Percentiles rank a stretch among this genome's conserved stretches.
Conservation (phyloP, 1,140 invertebrate genomes). For the Listronotus bonariensis region DNA sequence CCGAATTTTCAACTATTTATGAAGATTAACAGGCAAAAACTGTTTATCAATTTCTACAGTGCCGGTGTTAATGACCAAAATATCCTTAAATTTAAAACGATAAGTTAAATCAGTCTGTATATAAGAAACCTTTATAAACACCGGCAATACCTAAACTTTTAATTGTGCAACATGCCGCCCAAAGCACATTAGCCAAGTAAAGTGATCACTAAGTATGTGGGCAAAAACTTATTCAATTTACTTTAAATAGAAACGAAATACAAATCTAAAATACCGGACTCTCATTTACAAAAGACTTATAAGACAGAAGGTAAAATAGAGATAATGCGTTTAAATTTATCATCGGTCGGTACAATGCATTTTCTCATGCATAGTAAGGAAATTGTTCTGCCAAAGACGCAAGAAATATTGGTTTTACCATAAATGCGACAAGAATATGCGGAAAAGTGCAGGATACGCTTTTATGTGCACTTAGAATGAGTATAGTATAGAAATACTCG, state of each 20-base stretch:
- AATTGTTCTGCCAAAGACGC: conserved; percentile 26
- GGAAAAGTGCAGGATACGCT: no score
- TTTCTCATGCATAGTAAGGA: conserved; percentile 29
- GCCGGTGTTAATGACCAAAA: no score
- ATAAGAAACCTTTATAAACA: no score
- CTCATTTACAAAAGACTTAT: conserved; percentile 5
- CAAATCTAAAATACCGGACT: conserved; percentile 4
- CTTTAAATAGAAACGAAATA: conserved; percentile 8
- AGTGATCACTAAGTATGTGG: no score
- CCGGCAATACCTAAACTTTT: no score
- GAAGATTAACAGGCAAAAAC: no score
- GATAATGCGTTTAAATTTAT: conserved; percentile 28
- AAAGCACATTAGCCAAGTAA: no score
- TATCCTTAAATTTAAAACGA: no score
- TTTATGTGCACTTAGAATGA: conserved; percentile 16
- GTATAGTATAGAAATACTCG: conserved; percentile 5
- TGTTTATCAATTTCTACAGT: no score
- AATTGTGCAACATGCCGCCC: no score
- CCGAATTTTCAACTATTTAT: no score
- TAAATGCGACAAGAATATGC: conserved; percentile 20
- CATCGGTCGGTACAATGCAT: conserved; percentile 27
- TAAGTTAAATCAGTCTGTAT: no score
- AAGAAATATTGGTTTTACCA: conserved; percentile 22
- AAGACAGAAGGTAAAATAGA: conserved; percentile 22
- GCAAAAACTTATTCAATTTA: background rate